Conservation (phyloP, 2,888 invertebrate species). For the Frankliniella fusca region DNA sequence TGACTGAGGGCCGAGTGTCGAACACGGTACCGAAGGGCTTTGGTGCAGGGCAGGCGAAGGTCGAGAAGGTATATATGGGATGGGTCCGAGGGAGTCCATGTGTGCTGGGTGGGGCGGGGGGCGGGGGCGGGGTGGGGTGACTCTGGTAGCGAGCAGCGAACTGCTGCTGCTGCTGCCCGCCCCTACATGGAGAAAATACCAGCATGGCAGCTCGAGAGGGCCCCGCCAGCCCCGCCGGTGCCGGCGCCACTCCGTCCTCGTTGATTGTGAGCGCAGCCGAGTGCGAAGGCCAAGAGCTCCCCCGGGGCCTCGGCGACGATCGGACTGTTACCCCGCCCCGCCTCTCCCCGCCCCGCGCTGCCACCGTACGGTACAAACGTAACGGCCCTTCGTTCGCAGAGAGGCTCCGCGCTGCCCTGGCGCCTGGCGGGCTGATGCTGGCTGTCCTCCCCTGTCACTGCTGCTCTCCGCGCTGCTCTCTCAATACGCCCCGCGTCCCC, state of each 20-base stretch:
- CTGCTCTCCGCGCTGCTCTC: too few relatives aligned
- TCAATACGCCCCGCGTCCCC: not conserved
- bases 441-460: not conserved
- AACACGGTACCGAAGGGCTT: not conserved
- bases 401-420: too few relatives aligned
- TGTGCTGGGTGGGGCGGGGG: not conserved
- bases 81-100: too few relatives aligned
- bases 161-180: not conserved
- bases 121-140: too few relatives aligned
- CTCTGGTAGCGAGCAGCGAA: not conserved
- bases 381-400: not conserved
- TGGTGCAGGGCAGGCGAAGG: not conserved
- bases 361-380: too few relatives aligned
- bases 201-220: not conserved
- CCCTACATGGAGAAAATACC: not conserved
- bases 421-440: too few relatives aligned
- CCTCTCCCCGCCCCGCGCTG: not conserved
- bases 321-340: not conserved
- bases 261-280: conserved; percentile 21
- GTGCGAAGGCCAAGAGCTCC: conserved; percentile 10
- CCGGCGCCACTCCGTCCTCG: not conserved
- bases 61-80: too few relatives aligned
- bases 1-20: not conserved
- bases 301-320: not conserved
- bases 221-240: too few relatives aligned